Evolutionary conservation across 2,888 invertebrate species (phyloP), one percentile per base, ranked within the genome.

Genomic region (Eurois occulta): DNA sequence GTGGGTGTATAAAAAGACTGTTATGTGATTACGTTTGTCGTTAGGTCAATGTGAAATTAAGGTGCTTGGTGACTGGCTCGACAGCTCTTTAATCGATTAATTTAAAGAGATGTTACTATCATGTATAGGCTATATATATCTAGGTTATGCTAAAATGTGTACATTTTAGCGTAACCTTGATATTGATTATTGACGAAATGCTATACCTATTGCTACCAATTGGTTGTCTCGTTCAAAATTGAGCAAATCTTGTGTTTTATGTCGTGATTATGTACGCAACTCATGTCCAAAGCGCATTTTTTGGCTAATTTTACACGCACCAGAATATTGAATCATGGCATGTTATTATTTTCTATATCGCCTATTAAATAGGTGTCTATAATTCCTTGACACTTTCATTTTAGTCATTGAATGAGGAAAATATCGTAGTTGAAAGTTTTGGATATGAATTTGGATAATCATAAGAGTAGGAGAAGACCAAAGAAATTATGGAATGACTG

Each of bases 1-100:
- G 68, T 71, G 64, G 68, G 77, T 43, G 60, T 41, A 13, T 48
- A 64, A 66, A 65, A 65, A 7, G 16, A 72, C 28, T 52, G 52
- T 46, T 77, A 71, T 60, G 11, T 38, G 43, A 46, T 69, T 64
- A 68, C n/a, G 24, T 78, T 58, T 58, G 32, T 35, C 41, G 28
- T 62, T 32, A 35, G 35, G 46, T 67, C 21, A 38, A 32, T 52
- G 60, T 38, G 21, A 75, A 41, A 3, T 58, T 68, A 65, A 68
- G 46, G 35, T 52, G 28, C 18, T n/a, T 38, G 24, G 13, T 16
- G 24, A 77, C 52, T 64, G 11, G 16, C 7, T 62, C n/a, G 7
- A n/a, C 21, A 10, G 18, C 21, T 32, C 10, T 60, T 60, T 16
- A 16, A 58, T 58, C 6, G n/a, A 55, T 55, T 55, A n/a, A 55